Percentiles rank a stretch among this genome's conserved stretches.
Conservation (phyloP, 2,113 vertebrate genomes). For the Prietella phreatophila region DNA sequence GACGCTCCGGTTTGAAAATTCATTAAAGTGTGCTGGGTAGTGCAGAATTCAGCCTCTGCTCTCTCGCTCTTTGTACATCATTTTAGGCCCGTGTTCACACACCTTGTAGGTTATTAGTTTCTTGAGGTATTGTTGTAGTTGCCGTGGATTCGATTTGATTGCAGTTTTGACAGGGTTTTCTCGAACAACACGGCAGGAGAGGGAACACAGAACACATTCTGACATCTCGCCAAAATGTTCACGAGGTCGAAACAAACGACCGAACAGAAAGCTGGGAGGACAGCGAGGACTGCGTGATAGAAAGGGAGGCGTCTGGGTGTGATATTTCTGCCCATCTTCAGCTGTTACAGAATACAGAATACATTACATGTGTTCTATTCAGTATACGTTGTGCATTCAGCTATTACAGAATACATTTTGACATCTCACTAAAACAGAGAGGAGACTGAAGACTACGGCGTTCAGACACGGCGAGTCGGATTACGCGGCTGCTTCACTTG, state of each 20-base stretch:
- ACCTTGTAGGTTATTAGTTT: background rate
- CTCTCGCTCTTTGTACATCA: background rate
- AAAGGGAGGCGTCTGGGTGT: background rate
- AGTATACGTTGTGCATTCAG: no score
- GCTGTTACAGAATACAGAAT: background rate
- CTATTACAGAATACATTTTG: no score
- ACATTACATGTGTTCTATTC: no score
- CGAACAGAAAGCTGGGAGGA: background rate
- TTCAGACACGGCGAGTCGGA: background rate
- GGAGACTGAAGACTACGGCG: background rate
- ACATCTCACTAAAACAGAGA: no score
- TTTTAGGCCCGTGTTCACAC: background rate
- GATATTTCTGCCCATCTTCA: background rate
- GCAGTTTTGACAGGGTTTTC: background rate
- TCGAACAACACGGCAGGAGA: background rate
- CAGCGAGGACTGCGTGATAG: background rate
- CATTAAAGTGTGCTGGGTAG: slow-evolving; percentile 10
- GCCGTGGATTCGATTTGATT: background rate
- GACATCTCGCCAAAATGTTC: background rate
- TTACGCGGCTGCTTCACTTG: background rate
- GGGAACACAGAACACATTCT: background rate
- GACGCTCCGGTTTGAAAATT: slow-evolving; percentile 15
- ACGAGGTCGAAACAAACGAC: background rate
- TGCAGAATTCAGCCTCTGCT: background rate
- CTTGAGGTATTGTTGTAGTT: background rate